phyloP scores from a whole-genome alignment of 2,113 vertebrate species.

The Rissa tridactyla region DNA sequence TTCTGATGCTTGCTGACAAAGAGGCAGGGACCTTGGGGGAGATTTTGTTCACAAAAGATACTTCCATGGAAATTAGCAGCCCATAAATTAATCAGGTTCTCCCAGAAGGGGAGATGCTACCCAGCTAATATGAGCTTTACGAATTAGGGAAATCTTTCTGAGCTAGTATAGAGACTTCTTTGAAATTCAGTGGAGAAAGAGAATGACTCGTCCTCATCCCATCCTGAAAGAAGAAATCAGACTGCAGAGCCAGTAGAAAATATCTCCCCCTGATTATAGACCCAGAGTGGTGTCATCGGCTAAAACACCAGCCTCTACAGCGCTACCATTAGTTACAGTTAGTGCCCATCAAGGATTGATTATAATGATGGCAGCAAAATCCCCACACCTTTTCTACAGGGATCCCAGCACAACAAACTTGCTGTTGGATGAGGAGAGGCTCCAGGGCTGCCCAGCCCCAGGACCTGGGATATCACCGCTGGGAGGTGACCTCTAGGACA shows the following conservation, averaged over 20 bases:
- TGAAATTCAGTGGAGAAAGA: not conserved
- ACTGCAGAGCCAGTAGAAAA: not conserved
- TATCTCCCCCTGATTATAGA: not conserved
- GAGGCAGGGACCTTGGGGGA: constrained; percentile 24
- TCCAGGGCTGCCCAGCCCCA: not conserved
- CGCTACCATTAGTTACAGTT: not conserved
- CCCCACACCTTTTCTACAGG: not conserved
- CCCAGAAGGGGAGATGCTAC: not conserved
- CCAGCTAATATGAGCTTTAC: not conserved
- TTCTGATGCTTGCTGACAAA: constrained; percentile 49
- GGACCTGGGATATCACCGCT: not conserved
- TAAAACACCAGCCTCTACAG: not conserved
- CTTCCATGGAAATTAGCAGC: constrained; percentile 36
- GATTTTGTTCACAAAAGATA: constrained; percentile 14
- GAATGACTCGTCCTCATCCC: not conserved
- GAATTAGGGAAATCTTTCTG: not conserved
- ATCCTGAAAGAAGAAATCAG: not conserved
- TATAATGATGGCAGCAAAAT: not conserved
- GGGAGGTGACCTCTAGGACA: not conserved
- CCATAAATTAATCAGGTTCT: not conserved
- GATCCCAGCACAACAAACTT: not conserved
- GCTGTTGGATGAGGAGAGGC: not conserved
- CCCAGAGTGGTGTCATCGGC: not conserved
- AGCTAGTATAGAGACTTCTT: not conserved
- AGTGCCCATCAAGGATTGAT: not conserved